Percentiles rank a stretch among this genome's conserved stretches.
Evolutionary conservation across 2,113 vertebrate species (phyloP).

Genomic region (Hydrochoerus hydrochaeris): DNA sequence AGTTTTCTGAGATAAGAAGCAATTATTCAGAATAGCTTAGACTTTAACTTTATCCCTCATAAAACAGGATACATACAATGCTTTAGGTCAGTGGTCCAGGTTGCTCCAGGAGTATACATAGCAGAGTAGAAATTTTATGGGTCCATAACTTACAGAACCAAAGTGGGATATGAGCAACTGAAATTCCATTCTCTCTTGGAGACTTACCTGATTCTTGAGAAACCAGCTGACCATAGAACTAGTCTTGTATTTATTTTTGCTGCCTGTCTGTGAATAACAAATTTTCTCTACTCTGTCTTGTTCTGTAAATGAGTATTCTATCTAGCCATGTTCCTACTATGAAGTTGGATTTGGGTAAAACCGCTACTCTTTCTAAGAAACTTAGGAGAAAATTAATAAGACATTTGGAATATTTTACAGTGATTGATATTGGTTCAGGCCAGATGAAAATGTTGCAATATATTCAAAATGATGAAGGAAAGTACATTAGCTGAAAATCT

Average conservation of each 20-base stretch:
- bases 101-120: background rate
- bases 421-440: too few relatives aligned
- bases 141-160: background rate
- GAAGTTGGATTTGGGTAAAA: background rate
- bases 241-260: background rate
- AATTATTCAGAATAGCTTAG: background rate
- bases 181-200: background rate
- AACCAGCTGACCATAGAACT: background rate
- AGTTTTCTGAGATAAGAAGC: background rate
- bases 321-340: background rate
- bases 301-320: too few relatives aligned
- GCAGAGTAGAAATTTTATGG: background rate
- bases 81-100: background rate
- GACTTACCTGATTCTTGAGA: background rate
- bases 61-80: background rate
- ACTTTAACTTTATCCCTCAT: background rate
- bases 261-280: background rate
- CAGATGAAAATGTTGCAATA: background rate
- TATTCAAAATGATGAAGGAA: background rate
- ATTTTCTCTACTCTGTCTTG: background rate
- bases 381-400: background rate
- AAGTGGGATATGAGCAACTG: background rate
- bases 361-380: background rate
- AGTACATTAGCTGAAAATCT: background rate
- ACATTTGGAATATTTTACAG: background rate